These are phyloP conservation scores for Stenotaenia linearis DNA, from an alignment of 2,888 invertebrate species.

Conservation along the genomic window DNA sequence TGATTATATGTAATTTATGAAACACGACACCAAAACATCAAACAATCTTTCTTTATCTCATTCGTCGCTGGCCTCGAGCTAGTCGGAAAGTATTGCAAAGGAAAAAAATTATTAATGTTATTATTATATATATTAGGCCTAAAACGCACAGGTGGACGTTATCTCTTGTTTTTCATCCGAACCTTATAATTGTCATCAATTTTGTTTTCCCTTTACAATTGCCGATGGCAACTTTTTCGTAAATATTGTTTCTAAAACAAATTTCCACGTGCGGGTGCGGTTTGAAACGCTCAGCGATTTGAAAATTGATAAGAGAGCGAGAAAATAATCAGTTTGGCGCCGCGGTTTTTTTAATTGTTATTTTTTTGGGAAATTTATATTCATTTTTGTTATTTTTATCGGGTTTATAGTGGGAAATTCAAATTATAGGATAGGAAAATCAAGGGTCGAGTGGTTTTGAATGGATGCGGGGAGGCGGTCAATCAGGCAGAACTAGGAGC, in stretches of 20 bases:
- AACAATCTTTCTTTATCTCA: slow-evolving; percentile 1
- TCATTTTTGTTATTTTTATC: background rate
- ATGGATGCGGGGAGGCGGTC: background rate
- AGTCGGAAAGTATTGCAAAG: background rate
- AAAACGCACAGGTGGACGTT: background rate
- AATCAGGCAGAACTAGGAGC: background rate
- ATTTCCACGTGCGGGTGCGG: background rate
- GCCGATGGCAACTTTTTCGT: background rate
- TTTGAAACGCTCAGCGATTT: background rate
- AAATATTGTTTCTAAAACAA: background rate
- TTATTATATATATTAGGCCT: background rate
- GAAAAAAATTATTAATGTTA: background rate
- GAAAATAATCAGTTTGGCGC: background rate
- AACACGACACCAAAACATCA: background rate
- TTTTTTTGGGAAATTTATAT: background rate
- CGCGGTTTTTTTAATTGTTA: background rate
- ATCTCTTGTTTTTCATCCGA: background rate
- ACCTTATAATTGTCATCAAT: background rate
- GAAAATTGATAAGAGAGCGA: background rate
- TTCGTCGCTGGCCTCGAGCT: background rate
- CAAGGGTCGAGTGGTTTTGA: background rate
- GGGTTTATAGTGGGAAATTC: background rate
- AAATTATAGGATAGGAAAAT: background rate
- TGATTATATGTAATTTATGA: background rate
- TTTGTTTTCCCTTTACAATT: background rate